Evolutionary conservation across 2,888 invertebrate genomes (phyloP).

Genomic region (Herminia tarsipennalis): DNA sequence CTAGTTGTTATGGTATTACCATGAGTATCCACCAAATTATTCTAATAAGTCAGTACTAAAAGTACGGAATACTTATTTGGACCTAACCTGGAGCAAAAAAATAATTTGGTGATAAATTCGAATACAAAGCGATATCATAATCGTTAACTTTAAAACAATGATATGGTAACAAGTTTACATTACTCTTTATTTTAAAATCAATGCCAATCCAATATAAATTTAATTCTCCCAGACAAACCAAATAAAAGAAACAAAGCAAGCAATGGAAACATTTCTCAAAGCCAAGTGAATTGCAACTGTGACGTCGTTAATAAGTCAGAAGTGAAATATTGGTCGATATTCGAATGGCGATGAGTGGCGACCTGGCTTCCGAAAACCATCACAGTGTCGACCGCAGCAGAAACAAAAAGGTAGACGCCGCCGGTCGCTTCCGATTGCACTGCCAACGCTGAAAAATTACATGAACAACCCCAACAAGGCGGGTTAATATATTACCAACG

Average conservation of each 20-base stretch:
- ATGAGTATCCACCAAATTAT: too few species aligned
- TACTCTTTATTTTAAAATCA: too few species aligned
- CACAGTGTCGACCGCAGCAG: constrained; percentile 62
- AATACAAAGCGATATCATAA: not conserved
- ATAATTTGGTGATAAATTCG: not conserved
- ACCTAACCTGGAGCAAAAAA: not conserved
- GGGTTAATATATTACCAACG: constrained; percentile 68
- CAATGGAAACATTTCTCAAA: constrained; percentile 29
- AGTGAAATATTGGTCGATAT: constrained; percentile 76
- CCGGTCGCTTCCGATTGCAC: constrained; percentile 81
- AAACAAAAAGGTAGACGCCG: constrained; percentile 79
- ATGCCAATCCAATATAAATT: not conserved
- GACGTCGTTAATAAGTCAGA: constrained; percentile 70
- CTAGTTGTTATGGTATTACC: too few species aligned
- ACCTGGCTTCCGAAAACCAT: constrained; percentile 82
- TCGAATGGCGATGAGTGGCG: constrained; percentile 67
- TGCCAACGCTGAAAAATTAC: constrained; percentile 83
- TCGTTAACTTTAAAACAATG: too few species aligned
- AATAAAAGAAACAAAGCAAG: constrained; percentile 24
- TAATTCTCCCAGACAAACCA: not conserved
- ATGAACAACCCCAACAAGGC: constrained; percentile 59
- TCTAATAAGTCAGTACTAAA: too few species aligned
- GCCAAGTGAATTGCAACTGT: constrained; percentile 45
- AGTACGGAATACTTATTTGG: too few species aligned
- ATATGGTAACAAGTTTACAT: too few species aligned